Percentiles rank a stretch among this genome's conserved stretches.
phyloP scores from a whole-genome alignment of 2,888 invertebrate genomes.

The Drosophila pegasa region DNA sequence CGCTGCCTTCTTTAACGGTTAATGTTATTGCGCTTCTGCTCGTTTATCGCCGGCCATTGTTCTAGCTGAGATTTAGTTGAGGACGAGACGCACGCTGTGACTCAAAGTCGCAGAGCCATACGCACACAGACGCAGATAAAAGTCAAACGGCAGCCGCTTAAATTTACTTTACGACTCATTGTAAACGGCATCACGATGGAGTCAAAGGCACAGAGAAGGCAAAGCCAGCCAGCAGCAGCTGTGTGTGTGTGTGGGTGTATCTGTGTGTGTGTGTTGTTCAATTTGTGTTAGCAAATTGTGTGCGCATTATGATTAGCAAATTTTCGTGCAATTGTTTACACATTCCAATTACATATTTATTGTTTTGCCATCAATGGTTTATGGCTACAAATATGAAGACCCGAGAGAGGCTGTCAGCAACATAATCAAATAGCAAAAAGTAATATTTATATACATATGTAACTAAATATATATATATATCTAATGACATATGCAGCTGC shows the following conservation, averaged over 20 bases:
- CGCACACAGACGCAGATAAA: conserved; percentile 51
- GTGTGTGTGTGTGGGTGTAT: conserved; percentile 1
- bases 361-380: conserved; percentile 27
- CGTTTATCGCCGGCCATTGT: conserved; percentile 62
- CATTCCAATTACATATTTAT: conserved; percentile 26
- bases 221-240: background rate
- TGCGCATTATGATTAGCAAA: conserved; percentile 54
- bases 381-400: background rate
- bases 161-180: conserved; percentile 75
- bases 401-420: background rate
- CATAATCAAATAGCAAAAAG: background rate
- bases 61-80: conserved; percentile 46
- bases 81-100: background rate
- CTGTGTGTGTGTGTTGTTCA: conserved; percentile 14
- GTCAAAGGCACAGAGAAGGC: conserved; percentile 8
- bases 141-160: conserved; percentile 70
- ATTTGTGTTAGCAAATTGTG: conserved; percentile 51
- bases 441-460: background rate
- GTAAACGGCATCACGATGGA: conserved; percentile 73
- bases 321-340: conserved; percentile 37
- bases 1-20: conserved; percentile 70
- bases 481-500: background rate
- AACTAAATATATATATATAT: background rate
- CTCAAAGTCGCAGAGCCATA: conserved; percentile 53
- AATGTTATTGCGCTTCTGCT: conserved; percentile 76